These are phyloP conservation scores for Excalfactoria chinensis DNA, from an alignment of 2,113 vertebrate species.

Conservation along the genomic window DNA sequence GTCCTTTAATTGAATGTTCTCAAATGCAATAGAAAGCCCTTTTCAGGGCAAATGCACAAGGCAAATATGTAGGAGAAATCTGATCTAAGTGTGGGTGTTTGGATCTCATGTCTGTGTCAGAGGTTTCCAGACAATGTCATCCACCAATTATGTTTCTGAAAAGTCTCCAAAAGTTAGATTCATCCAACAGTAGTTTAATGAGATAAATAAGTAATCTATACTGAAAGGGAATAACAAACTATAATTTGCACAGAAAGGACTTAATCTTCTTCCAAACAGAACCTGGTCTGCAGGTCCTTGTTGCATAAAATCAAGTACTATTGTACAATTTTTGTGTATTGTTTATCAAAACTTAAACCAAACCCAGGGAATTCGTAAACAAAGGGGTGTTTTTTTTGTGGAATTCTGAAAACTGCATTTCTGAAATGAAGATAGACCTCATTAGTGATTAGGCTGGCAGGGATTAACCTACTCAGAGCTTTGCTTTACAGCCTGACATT, in stretches of 20 bases:
- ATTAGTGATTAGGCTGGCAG: neutral
- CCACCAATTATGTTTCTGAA: neutral
- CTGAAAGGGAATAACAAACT: neutral
- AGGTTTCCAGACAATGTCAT: neutral
- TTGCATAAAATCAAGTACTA: neutral
- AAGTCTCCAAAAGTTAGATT: neutral
- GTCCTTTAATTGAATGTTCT: neutral
- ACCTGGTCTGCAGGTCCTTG: neutral
- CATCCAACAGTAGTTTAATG: neutral
- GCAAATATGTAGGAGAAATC: neutral
- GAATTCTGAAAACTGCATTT: neutral
- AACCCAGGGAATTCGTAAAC: neutral
- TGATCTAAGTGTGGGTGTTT: neutral
- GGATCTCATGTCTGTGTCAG: neutral
- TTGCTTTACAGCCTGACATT: neutral
- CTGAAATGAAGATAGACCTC: neutral
- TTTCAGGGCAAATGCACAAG: neutral
- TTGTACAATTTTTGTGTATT: neutral
- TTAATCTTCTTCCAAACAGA: slow-evolving; percentile 3
- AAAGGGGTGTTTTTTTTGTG: neutral
- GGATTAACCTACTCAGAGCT: neutral
- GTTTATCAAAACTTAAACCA: neutral
- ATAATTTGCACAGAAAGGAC: slow-evolving; percentile 24
- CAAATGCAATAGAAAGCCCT: neutral
- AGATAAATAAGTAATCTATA: neutral